phyloP scores from a whole-genome alignment of 2,888 invertebrate genomes.

The Leucophora obtusa region DNA sequence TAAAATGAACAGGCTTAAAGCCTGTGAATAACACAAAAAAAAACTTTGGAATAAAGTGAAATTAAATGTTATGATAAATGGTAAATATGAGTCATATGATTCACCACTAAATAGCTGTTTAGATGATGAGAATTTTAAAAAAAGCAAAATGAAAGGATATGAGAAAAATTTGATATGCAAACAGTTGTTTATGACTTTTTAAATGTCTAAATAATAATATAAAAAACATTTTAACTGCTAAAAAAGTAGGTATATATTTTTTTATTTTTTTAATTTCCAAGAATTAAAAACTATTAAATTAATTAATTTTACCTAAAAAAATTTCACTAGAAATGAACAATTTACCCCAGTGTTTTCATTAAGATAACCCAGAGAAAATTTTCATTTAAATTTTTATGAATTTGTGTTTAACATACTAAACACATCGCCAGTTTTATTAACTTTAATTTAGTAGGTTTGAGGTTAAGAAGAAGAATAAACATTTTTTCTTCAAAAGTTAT shows the following conservation, averaged over 20 bases:
- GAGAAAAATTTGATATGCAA: neutral
- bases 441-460: no score
- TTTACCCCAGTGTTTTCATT: neutral
- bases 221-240: neutral
- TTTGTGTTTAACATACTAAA: no score
- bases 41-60: slow-evolving; percentile 46
- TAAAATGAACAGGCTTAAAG: neutral
- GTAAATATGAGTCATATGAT: slow-evolving; percentile 45
- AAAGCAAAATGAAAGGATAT: neutral
- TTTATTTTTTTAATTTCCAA: neutral
- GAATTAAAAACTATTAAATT: neutral
- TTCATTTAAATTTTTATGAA: no score
- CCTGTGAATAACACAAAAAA: slow-evolving; percentile 6
- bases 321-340: neutral
- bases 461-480: no score
- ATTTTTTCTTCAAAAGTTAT: no score
- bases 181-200: neutral
- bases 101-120: slow-evolving; percentile 14
- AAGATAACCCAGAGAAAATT: neutral
- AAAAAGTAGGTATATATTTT: neutral
- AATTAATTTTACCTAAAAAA: neutral
- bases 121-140: neutral
- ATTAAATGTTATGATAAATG: slow-evolving; percentile 53
- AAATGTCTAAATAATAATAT: slow-evolving; percentile 6
- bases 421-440: no score